Evolutionary conservation across 2,113 vertebrate genomes (phyloP).

Genomic region (Blennius ocellaris): DNA sequence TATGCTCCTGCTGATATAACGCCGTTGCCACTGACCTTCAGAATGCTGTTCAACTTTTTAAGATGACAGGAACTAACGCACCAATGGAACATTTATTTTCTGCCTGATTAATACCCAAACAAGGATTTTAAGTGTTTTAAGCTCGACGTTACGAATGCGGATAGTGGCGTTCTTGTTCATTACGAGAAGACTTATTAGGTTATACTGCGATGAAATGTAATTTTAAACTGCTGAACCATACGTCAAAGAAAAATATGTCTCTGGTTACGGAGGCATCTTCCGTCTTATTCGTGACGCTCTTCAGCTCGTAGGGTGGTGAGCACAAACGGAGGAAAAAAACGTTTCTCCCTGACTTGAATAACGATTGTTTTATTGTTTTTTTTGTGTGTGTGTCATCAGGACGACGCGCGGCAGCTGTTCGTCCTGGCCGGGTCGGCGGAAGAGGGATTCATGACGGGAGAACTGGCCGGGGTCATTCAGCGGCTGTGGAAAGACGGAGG

Average conservation of each 20-base stretch:
- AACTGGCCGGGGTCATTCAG: constrained; percentile 95
- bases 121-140: neutral
- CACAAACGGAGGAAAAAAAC: too few species aligned
- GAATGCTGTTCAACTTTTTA: neutral
- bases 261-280: too few species aligned
- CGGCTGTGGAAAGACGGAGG: constrained; percentile 96
- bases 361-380: too few species aligned
- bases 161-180: neutral
- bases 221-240: too few species aligned
- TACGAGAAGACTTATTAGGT: neutral
- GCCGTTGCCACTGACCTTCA: neutral
- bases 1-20: neutral
- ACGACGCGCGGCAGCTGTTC: constrained; percentile 96
- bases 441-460: constrained; percentile 96
- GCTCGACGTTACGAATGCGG: neutral
- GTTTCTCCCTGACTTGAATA: too few species aligned
- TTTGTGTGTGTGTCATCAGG: constrained; percentile 77
- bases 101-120: neutral
- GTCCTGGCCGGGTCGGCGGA: constrained; percentile 94
- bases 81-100: neutral
- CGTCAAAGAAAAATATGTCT: too few species aligned
- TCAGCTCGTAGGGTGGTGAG: too few species aligned
- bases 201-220: neutral
- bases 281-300: too few species aligned
- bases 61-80: neutral